Conservation (phyloP, 2,797 vertebrate species). For the Brachyrhaphis roseni region DNA sequence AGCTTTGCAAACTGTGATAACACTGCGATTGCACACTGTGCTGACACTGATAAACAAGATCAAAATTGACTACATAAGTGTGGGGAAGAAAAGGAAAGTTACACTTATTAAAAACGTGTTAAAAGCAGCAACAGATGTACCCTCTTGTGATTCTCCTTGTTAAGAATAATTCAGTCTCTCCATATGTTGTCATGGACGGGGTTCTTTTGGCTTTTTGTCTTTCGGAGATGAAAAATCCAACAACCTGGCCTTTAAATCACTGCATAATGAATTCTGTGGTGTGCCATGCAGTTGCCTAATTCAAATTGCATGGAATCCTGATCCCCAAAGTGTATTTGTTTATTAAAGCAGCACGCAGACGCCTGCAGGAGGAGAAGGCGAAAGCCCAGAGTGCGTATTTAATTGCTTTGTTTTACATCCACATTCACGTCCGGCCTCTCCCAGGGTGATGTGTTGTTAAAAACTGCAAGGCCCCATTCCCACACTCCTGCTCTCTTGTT, state of each 20-base stretch:
- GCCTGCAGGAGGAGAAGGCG: constrained; percentile 59
- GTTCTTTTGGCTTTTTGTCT: constrained; percentile 56
- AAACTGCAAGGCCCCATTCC: constrained; percentile 68
- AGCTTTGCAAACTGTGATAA: constrained; percentile 5
- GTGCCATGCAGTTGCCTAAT: constrained; percentile 70
- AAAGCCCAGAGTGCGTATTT: constrained; percentile 71
- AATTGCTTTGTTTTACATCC: constrained; percentile 85
- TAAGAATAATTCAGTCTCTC: constrained; percentile 45
- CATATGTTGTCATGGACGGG: constrained; percentile 54
- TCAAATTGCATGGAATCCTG: constrained; percentile 71
- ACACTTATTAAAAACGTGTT: constrained; percentile 30
- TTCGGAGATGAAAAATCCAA: constrained; percentile 60
- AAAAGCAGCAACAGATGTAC: constrained; percentile 58
- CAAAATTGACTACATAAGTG: not conserved
- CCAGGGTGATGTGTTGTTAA: constrained; percentile 80
- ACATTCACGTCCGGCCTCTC: constrained; percentile 74
- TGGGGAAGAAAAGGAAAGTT: not conserved
- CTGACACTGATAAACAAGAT: constrained; percentile 3
- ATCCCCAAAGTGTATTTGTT: constrained; percentile 79
- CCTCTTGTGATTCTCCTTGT: constrained; percentile 50
- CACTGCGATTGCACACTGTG: not conserved
- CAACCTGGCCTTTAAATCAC: constrained; percentile 71
- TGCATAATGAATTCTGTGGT: constrained; percentile 68
- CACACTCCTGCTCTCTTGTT: constrained; percentile 75
- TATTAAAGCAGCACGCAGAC: constrained; percentile 63